Conservation (phyloP, 1,140 invertebrate genomes). For the Dendrolimus kikuchii region DNA sequence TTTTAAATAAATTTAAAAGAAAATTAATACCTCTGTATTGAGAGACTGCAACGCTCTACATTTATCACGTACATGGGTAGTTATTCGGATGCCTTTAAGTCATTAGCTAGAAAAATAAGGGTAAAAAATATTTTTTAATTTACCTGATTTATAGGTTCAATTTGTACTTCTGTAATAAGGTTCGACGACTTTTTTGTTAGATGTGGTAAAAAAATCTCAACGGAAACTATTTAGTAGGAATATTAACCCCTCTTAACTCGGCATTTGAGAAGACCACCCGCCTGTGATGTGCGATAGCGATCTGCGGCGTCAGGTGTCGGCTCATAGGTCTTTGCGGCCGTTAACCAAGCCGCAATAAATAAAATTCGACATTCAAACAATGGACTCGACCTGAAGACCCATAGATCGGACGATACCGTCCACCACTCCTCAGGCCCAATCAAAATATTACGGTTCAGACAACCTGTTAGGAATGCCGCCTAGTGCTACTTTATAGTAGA, state of each 20-base stretch:
- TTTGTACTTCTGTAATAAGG: too few relatives aligned
- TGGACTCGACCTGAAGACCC: slow-evolving; percentile 29
- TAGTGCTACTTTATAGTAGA: slow-evolving; percentile 15
- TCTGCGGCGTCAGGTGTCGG: slow-evolving; percentile 52
- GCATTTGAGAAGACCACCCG: slow-evolving; percentile 37
- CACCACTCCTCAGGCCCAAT: slow-evolving; percentile 19
- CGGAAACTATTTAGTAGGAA: too few relatives aligned
- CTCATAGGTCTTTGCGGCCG: slow-evolving; percentile 23
- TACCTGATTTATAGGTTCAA: too few relatives aligned
- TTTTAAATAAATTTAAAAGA: too few relatives aligned
- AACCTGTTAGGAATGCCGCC: slow-evolving; percentile 19
- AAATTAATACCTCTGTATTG: too few relatives aligned
- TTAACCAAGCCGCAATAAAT: slow-evolving; percentile 43
- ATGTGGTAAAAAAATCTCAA: too few relatives aligned
- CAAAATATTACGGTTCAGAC: slow-evolving; percentile 33
- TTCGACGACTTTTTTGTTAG: too few relatives aligned
- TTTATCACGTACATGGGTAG: too few relatives aligned
- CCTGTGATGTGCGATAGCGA: slow-evolving; percentile 32
- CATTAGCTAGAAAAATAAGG: too few relatives aligned
- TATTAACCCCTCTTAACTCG: background rate
- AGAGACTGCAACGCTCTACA: too few relatives aligned
- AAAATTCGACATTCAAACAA: slow-evolving; percentile 60
- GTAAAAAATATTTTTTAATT: too few relatives aligned
- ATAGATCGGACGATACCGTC: slow-evolving; percentile 34
- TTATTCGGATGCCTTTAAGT: too few relatives aligned